These are phyloP conservation scores for Mesodorylaimus sp. DNA, from an alignment of 2,888 invertebrate genomes.

Conservation along the genomic window DNA sequence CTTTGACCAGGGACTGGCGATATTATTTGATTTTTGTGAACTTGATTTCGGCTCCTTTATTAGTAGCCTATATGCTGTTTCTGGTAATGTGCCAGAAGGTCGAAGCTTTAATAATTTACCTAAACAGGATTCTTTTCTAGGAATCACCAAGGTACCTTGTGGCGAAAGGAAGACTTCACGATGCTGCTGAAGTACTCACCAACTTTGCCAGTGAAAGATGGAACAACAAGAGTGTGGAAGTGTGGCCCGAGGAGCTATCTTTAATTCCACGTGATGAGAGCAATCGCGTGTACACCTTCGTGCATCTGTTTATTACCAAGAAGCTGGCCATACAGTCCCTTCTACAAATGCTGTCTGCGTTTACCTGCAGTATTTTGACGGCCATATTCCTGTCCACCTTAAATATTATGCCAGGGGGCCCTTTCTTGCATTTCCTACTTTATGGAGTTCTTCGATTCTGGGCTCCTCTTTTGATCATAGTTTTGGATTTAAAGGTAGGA, in stretches of 20 bases:
- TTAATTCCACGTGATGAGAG: neutral
- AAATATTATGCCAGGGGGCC: neutral
- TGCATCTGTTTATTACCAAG: neutral
- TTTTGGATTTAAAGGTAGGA: neutral
- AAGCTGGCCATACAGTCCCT: neutral
- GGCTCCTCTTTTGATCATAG: neutral
- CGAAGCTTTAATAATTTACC: neutral
- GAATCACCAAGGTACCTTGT: neutral
- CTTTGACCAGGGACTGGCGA: neutral
- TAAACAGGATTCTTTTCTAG: too few species aligned
- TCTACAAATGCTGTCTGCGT: neutral
- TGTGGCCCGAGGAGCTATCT: neutral
- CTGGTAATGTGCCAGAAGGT: neutral
- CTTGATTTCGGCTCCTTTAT: constrained; percentile 4
- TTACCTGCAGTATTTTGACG: neutral
- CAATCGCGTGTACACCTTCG: neutral
- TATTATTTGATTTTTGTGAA: constrained; percentile 8
- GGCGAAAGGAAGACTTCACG: neutral
- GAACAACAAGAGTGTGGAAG: neutral
- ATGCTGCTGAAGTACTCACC: neutral
- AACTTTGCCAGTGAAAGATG: neutral
- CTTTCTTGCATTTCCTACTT: neutral
- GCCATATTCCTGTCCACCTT: neutral
- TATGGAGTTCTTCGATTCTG: neutral
- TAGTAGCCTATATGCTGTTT: constrained; percentile 3